A percentile compares a stretch with the other conserved stretches of the same genome.
Conservation (phyloP, 2,113 vertebrate species). For the Cephalopterus ornatus region DNA sequence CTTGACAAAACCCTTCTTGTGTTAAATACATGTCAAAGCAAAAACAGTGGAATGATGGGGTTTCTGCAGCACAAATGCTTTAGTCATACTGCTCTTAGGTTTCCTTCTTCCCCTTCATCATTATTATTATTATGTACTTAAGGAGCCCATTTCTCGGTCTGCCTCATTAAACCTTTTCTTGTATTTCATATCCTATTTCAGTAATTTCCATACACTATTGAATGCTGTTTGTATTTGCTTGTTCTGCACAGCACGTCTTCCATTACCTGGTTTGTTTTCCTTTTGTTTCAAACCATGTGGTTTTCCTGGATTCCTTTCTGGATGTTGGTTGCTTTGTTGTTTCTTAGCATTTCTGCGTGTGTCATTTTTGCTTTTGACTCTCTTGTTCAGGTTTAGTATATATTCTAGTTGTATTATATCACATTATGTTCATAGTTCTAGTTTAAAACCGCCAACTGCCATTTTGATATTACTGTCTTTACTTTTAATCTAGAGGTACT, state of each 20-base stretch:
- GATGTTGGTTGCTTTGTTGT: neutral
- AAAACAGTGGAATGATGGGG: neutral
- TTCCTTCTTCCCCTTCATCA: neutral
- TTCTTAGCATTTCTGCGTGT: neutral
- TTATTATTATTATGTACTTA: neutral
- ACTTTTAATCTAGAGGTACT: neutral
- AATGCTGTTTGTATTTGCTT: neutral
- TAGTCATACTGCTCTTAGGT: neutral
- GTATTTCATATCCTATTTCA: neutral
- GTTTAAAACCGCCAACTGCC: neutral
- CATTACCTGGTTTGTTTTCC: neutral
- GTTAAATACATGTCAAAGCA: neutral
- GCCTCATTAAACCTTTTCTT: constrained; percentile 2
- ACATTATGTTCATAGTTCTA: neutral
- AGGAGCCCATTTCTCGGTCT: neutral
- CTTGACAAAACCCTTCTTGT: neutral
- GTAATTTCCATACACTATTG: neutral
- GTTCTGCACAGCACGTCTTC: neutral
- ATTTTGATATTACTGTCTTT: neutral
- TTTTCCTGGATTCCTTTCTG: neutral
- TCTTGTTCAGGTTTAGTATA: neutral
- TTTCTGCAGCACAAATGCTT: neutral
- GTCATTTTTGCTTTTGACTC: neutral
- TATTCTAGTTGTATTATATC: neutral
- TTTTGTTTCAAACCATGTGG: neutral